Conservation (phyloP, 2,113 vertebrate genomes). For the Callospermophilus lateralis region DNA sequence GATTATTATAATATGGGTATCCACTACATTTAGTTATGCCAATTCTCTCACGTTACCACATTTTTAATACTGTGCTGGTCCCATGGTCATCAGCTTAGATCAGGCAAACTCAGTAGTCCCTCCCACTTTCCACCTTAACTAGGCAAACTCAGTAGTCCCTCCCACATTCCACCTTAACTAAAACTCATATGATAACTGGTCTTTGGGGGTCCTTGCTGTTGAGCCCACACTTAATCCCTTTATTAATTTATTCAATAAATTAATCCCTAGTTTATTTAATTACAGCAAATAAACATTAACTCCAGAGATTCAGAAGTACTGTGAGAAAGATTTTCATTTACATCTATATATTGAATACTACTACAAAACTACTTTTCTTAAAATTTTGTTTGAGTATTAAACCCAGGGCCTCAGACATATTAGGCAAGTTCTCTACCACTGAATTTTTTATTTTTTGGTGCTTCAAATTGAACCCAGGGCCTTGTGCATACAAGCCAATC, state of each 20-base stretch:
- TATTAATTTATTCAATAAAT: no score
- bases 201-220: not conserved
- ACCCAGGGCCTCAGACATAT: not conserved
- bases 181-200: not conserved
- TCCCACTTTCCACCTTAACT: not conserved
- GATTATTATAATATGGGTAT: no score
- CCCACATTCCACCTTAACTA: not conserved
- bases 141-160: not conserved
- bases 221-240: not conserved
- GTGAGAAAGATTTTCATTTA: not conserved
- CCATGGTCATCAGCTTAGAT: not conserved
- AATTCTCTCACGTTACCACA: not conserved
- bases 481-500: no score
- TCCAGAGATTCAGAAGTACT: not conserved
- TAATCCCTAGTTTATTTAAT: no score
- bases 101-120: not conserved
- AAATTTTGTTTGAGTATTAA: not conserved
- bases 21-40: not conserved
- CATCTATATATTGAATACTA: not conserved
- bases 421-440: not conserved
- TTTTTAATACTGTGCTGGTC: not conserved
- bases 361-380: not conserved
- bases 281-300: not conserved
- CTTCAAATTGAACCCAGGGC: no score
- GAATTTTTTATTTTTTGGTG: no score